Evolutionary conservation across 2,797 vertebrate species (phyloP).

Genomic region (Arctocebus calabarensis): DNA sequence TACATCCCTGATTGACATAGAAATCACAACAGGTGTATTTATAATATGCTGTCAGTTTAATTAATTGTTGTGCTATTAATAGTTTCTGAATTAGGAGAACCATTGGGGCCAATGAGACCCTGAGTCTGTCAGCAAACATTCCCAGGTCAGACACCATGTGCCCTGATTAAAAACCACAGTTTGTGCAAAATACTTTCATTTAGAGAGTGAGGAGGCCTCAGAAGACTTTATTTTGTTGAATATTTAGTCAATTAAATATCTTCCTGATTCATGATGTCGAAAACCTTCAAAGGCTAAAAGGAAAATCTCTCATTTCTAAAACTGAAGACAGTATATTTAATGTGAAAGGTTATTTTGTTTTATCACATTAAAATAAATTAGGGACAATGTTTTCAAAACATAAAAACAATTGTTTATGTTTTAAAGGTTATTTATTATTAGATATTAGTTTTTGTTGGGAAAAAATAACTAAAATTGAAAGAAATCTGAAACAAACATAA

Average conservation of each 20-base stretch:
- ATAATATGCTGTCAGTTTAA: slow-evolving; percentile 32
- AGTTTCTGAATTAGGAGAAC: slow-evolving; percentile 38
- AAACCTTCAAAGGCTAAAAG: neutral
- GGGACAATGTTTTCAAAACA: neutral
- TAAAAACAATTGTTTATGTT: slow-evolving; percentile 10
- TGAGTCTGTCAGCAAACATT: slow-evolving; percentile 3
- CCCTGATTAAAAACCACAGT: neutral
- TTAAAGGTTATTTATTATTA: neutral
- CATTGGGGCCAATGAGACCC: neutral
- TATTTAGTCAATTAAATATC: slow-evolving; percentile 37
- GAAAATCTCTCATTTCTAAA: slow-evolving; percentile 41
- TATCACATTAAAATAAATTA: neutral
- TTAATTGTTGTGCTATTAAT: slow-evolving; percentile 43
- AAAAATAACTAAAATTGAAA: neutral
- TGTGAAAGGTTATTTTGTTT: neutral
- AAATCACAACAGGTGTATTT: slow-evolving; percentile 15
- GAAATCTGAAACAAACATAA: neutral
- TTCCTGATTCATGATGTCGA: neutral
- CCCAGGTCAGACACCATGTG: neutral
- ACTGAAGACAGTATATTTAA: neutral
- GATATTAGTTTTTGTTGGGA: neutral
- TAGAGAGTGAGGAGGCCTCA: neutral
- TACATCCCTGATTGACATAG: neutral
- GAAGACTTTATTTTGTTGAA: slow-evolving; percentile 11
- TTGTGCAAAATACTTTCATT: slow-evolving; percentile 25